Evolutionary conservation across 2,888 invertebrate species (phyloP).

Genomic region (Synanthedon andrenaeformis): DNA sequence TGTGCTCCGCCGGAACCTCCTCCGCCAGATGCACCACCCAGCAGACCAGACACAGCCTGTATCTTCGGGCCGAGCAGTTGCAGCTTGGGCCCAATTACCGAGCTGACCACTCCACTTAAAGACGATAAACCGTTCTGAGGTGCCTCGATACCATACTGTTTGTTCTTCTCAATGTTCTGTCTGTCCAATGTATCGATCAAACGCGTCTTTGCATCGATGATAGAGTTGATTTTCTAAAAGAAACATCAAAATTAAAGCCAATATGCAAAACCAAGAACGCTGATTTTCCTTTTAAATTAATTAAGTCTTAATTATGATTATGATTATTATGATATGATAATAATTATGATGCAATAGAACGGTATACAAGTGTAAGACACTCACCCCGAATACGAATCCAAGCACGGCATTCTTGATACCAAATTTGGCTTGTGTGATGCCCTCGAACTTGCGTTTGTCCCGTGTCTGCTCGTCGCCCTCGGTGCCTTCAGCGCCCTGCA

Average conservation of each 20-base stretch:
- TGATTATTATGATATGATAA: not conserved
- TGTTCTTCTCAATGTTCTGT: slow-evolving; percentile 81
- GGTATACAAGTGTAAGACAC: slow-evolving; percentile 16
- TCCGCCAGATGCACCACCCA: slow-evolving; percentile 71
- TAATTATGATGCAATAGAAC: not conserved
- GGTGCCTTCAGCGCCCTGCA: slow-evolving; percentile 53
- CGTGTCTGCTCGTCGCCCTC: slow-evolving; percentile 62
- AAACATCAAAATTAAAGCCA: slow-evolving; percentile 7
- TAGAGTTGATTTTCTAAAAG: slow-evolving; percentile 83
- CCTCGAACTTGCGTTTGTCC: slow-evolving; percentile 82
- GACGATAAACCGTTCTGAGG: slow-evolving; percentile 72
- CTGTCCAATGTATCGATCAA: slow-evolving; percentile 77
- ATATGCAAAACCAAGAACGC: not conserved
- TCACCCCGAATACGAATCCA: slow-evolving; percentile 88
- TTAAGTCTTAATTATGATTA: not conserved
- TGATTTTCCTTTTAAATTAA: not conserved
- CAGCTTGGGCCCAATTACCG: slow-evolving; percentile 78
- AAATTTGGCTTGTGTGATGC: slow-evolving; percentile 72
- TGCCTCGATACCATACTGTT: slow-evolving; percentile 77
- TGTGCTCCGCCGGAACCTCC: slow-evolving; percentile 55
- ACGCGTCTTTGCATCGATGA: slow-evolving; percentile 83
- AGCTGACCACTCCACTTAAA: slow-evolving; percentile 75
- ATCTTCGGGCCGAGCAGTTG: slow-evolving; percentile 77
- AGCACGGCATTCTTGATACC: slow-evolving; percentile 84
- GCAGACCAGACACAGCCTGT: slow-evolving; percentile 64